Evolutionary conservation across 2,797 vertebrate genomes (phyloP).

Genomic region (Halcyon badia): DNA sequence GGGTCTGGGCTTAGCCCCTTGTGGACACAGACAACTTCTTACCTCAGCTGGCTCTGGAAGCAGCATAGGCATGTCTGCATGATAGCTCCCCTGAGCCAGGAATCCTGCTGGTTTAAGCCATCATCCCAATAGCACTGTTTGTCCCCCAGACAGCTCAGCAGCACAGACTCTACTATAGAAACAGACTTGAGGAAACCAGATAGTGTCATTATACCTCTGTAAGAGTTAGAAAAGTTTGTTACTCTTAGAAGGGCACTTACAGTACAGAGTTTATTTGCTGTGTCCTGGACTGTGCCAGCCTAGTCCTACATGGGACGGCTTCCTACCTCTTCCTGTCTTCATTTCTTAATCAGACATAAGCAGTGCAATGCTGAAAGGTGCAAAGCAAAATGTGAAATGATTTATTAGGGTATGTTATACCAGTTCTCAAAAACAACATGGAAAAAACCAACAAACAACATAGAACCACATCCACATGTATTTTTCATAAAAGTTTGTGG

Average conservation of each 20-base stretch:
- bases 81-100: neutral
- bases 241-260: neutral
- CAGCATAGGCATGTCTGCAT: neutral
- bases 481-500: neutral
- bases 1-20: neutral
- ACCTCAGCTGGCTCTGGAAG: neutral
- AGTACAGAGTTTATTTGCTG: neutral
- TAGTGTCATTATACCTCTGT: neutral
- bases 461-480: neutral
- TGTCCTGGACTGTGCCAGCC: neutral
- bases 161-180: neutral
- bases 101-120: neutral
- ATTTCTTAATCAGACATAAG: neutral
- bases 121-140: fast-evolving
- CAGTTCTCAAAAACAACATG: neutral
- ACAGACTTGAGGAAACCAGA: neutral
- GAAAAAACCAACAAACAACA: neutral
- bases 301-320: neutral
- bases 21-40: neutral
- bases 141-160: neutral
- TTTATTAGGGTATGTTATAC: neutral
- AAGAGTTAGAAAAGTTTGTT: neutral
- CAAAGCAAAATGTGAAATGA: neutral
- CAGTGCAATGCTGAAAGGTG: neutral
- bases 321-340: neutral